A percentile compares a stretch with the other conserved stretches of the same genome.
These are phyloP conservation scores for Phasia obesa DNA, from an alignment of 2,888 invertebrate genomes.

Conservation along the genomic window DNA sequence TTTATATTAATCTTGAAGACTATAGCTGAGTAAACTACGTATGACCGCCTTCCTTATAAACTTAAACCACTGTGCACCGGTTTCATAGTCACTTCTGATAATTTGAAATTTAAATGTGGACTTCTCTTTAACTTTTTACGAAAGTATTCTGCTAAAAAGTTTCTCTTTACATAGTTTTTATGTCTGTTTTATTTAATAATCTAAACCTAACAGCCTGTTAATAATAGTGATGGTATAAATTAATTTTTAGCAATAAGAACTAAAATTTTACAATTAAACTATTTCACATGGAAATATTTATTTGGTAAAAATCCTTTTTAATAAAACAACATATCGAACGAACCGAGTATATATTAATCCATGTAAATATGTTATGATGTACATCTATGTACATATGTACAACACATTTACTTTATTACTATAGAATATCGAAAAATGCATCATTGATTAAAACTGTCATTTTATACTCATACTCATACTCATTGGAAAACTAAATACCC, in stretches of 20 bases:
- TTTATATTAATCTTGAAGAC: no score
- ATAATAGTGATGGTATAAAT: constrained; percentile 40
- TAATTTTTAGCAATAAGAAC: constrained; percentile 39
- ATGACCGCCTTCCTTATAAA: no score
- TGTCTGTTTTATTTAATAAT: background rate
- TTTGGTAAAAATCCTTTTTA: constrained; percentile 49
- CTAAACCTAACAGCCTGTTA: constrained; percentile 42
- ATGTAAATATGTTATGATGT: background rate
- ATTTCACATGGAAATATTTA: constrained; percentile 41
- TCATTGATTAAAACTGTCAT: constrained; percentile 62
- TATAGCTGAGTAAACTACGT: no score
- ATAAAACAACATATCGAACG: constrained; percentile 23
- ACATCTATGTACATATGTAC: background rate
- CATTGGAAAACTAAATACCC: constrained; percentile 21
- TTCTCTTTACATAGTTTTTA: background rate
- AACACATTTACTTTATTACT: constrained; percentile 52
- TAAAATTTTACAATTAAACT: constrained; percentile 15
- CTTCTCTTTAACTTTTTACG: no score
- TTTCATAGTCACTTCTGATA: no score
- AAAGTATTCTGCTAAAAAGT: no score
- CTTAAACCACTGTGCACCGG: no score
- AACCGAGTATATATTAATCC: constrained; percentile 1
- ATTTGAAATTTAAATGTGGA: no score
- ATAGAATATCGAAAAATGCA: constrained; percentile 63
- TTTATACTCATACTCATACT: constrained; percentile 35